A percentile compares a stretch with the other conserved stretches of the same genome.
These are phyloP conservation scores for Ciconia nigra DNA, from an alignment of 2,797 vertebrate species.

Conservation along the genomic window DNA sequence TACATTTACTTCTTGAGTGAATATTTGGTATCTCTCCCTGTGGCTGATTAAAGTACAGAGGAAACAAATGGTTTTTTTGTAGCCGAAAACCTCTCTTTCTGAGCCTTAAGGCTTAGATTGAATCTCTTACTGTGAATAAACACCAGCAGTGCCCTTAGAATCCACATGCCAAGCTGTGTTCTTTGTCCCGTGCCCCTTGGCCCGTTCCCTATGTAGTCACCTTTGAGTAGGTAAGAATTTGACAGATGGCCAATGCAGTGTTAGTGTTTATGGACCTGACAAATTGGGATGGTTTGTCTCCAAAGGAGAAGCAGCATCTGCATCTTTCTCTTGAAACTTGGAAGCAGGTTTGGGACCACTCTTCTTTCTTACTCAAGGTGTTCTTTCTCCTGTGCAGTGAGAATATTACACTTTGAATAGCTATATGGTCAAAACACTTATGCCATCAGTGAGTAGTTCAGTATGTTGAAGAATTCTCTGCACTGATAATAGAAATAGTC, in stretches of 20 bases:
- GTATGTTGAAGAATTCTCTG: neutral
- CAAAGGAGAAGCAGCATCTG: neutral
- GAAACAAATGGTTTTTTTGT: neutral
- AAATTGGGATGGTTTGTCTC: neutral
- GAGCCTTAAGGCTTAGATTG: neutral
- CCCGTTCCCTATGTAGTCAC: neutral
- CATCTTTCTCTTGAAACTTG: neutral
- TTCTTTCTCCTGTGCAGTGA: neutral
- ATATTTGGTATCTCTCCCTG: neutral
- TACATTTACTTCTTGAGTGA: constrained; percentile 30
- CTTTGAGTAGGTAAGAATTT: neutral
- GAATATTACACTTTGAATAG: neutral
- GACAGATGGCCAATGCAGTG: neutral
- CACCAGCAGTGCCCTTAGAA: neutral
- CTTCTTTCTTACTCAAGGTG: neutral
- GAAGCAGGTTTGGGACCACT: neutral
- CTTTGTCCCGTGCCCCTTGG: neutral
- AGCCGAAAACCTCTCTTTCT: neutral
- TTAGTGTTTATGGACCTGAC: neutral
- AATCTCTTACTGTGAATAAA: neutral
- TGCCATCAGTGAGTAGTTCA: neutral
- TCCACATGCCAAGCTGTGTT: neutral
- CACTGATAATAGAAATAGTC: neutral
- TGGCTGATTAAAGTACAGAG: neutral
- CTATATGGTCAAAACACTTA: neutral